Percentiles rank a stretch among this genome's conserved stretches.
Conservation (phyloP, 2,888 invertebrate species). For the Catocala sponsa region DNA sequence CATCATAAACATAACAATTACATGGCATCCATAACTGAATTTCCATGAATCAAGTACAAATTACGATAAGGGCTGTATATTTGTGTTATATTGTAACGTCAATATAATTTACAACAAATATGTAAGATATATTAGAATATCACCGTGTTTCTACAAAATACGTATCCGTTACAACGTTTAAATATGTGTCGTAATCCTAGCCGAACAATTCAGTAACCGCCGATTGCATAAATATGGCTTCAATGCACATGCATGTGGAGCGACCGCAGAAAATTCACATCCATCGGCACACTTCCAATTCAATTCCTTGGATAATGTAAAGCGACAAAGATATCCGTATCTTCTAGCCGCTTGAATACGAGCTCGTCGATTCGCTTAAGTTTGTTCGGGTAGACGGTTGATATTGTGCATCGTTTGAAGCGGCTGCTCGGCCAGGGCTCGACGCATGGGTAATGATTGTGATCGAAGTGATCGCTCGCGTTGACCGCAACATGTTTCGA, state of each 20-base stretch:
- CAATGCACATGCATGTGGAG: constrained; percentile 70
- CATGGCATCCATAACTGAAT: neutral
- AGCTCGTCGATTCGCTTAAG: constrained; percentile 55
- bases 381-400: constrained; percentile 60
- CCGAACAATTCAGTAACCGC: constrained; percentile 73
- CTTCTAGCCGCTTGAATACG: constrained; percentile 67
- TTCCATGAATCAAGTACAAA: too few relatives aligned
- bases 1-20: constrained; percentile 6
- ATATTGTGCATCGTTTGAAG: constrained; percentile 67
- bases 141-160: constrained; percentile 5
- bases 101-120: too few relatives aligned
- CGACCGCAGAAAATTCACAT: constrained; percentile 80
- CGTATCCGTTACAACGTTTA: constrained; percentile 50
- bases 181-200: constrained; percentile 70
- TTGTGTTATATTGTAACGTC: too few relatives aligned
- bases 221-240: constrained; percentile 83
- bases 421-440: constrained; percentile 66
- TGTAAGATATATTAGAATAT: too few relatives aligned
- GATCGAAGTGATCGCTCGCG: constrained; percentile 76
- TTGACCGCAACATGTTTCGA: constrained; percentile 81
- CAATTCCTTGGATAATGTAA: constrained; percentile 75
- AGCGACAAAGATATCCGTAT: constrained; percentile 76
- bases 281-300: constrained; percentile 76
- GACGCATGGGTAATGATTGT: constrained; percentile 77
- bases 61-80: too few relatives aligned